These are phyloP conservation scores for Myotis brandtii DNA, from an alignment of 2,113 vertebrate species.

Conservation along the genomic window DNA sequence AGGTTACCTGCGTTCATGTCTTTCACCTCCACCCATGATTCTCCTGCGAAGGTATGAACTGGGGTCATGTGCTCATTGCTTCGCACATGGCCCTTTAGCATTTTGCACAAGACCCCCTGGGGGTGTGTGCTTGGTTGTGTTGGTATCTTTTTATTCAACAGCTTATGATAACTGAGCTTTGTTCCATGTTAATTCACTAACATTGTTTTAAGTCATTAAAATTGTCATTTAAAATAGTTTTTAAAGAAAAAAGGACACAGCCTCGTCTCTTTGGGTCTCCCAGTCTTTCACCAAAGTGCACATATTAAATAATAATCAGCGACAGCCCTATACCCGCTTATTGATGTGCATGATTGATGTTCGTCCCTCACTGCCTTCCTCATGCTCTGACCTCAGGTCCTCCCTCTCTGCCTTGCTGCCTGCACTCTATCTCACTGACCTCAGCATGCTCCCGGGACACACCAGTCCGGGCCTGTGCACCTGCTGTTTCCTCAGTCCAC, in stretches of 20 bases:
- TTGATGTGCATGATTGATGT: not conserved
- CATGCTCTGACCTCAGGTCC: not conserved
- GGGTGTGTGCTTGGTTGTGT: not conserved
- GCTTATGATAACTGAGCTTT: not conserved
- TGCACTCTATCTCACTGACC: not conserved
- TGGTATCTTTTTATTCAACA: not conserved
- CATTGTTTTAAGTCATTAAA: not conserved
- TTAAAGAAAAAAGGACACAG: not conserved
- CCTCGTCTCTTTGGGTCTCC: not conserved
- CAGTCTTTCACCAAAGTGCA: not conserved
- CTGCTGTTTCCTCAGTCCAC: not conserved
- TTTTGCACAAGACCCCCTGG: not conserved
- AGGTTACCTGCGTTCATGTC: not conserved
- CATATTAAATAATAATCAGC: not conserved
- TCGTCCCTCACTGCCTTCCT: not conserved
- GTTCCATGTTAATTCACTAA: not conserved
- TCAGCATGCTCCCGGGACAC: not conserved
- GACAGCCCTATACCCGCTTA: not conserved
- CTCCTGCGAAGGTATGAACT: not conserved
- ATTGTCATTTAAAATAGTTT: constrained; percentile 8
- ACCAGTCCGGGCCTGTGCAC: not conserved
- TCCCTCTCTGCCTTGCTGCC: not conserved
- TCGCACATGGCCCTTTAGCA: not conserved
- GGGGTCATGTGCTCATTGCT: not conserved
- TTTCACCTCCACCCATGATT: not conserved